Evolutionary conservation across 92 coral and sea anemone genomes (phyloP).

Genomic region (Palythoa caribaeorum): DNA sequence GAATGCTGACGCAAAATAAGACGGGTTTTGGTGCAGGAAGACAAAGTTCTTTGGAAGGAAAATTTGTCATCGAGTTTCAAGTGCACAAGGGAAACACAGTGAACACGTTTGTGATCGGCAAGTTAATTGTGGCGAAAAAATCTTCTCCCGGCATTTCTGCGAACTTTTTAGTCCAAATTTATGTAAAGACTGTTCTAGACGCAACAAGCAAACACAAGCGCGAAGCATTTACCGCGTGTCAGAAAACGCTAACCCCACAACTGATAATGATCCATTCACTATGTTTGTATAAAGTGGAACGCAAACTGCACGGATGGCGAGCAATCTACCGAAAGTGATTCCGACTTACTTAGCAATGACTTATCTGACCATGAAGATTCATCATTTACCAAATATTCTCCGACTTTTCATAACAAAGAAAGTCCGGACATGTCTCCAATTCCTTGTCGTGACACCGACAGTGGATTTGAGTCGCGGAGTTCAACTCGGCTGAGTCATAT

Average conservation of each 20-base stretch:
- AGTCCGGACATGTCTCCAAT: conserved; percentile 36
- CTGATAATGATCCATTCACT: conserved; percentile 66
- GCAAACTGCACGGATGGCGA: conserved; percentile 57
- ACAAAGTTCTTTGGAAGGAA: conserved; percentile 53
- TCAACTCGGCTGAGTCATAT: conserved; percentile 80
- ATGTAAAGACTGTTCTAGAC: conserved; percentile 78
- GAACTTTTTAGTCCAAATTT: conserved; percentile 84
- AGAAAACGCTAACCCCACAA: conserved; percentile 25
- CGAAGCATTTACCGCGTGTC: conserved; percentile 45
- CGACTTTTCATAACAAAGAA: conserved; percentile 45
- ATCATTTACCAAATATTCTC: background rate
- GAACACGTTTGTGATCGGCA: conserved; percentile 65
- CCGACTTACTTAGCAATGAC: conserved; percentile 62
- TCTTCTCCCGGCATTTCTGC: conserved; percentile 74
- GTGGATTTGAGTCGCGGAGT: conserved; percentile 57
- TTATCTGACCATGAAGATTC: conserved; percentile 56
- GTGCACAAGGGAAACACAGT: conserved; percentile 51
- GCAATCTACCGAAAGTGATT: conserved; percentile 32
- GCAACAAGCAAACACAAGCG: conserved; percentile 55
- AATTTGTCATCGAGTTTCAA: conserved; percentile 67
- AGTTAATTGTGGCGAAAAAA: conserved; percentile 26
- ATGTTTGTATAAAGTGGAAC: conserved; percentile 65
- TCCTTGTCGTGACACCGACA: conserved; percentile 71
- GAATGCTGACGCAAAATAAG: background rate
- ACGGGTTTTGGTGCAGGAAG: conserved; percentile 33